These are phyloP conservation scores for Scaptomyza parva DNA, from an alignment of 2,888 invertebrate species.

Conservation along the genomic window DNA sequence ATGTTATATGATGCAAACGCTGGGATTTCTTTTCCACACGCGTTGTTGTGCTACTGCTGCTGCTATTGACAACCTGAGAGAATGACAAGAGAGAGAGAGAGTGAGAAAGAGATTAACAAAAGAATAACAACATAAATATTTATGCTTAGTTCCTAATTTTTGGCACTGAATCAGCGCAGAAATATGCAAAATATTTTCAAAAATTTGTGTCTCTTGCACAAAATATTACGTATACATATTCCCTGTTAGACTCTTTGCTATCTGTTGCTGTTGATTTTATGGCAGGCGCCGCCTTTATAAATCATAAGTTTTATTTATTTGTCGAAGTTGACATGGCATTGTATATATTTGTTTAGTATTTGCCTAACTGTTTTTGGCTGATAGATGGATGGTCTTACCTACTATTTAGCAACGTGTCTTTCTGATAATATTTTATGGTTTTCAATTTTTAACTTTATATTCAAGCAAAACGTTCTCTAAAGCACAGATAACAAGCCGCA, in stretches of 20 bases:
- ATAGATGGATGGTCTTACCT: constrained; percentile 36
- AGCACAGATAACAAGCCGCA: constrained; percentile 27
- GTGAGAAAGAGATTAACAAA: constrained; percentile 5
- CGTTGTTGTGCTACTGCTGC: constrained; percentile 84
- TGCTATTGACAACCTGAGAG: constrained; percentile 84
- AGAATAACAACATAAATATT: constrained; percentile 13
- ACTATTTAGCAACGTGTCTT: constrained; percentile 16
- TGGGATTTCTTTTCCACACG: constrained; percentile 84
- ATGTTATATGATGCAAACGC: constrained; percentile 84
- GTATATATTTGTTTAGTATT: constrained; percentile 7
- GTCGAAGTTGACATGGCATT: constrained; percentile 8
- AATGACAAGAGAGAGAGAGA: constrained; percentile 9
- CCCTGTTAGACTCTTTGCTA: constrained; percentile 35
- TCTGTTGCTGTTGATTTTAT: constrained; percentile 61
- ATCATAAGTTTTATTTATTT: constrained; percentile 52
- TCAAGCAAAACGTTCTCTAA: neutral
- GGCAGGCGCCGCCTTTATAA: constrained; percentile 61
- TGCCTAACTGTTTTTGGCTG: constrained; percentile 18
- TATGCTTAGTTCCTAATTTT: neutral
- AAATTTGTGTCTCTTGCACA: constrained; percentile 15
- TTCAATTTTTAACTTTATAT: constrained; percentile 20
- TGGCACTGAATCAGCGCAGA: constrained; percentile 33
- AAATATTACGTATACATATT: constrained; percentile 23
- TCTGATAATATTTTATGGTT: constrained; percentile 40
- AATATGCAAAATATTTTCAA: constrained; percentile 39